Evolutionary conservation across 2,797 vertebrate species (phyloP).

Genomic region (Corythornis leucogaster): DNA sequence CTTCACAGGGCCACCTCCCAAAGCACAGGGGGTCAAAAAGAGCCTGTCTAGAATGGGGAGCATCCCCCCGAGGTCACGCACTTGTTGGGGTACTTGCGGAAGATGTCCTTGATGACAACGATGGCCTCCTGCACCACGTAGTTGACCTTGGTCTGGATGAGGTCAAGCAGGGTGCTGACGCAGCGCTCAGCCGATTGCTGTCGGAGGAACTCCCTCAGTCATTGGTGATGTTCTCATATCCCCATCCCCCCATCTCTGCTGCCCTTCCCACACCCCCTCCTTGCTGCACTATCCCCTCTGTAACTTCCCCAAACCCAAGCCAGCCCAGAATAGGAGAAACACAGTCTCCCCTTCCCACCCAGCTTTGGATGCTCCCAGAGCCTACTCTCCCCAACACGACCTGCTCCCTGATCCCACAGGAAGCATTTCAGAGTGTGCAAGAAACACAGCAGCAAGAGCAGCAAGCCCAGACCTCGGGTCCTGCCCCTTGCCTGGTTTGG

Average conservation of each 20-base stretch:
- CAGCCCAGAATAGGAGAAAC: fast-evolving
- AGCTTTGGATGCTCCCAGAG: background rate
- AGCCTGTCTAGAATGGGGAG: fast-evolving
- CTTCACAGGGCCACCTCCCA: fast-evolving
- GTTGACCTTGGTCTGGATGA: conserved; percentile 98
- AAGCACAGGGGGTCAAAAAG: background rate
- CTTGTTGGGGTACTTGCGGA: conserved; percentile 99
- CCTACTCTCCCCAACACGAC: fast-evolving
- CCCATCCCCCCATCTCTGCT: background rate
- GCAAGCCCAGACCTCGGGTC: background rate
- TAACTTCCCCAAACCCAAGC: background rate
- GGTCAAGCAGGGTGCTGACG: conserved; percentile 93
- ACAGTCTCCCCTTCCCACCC: background rate
- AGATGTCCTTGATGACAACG: conserved; percentile 98
- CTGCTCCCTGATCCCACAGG: background rate
- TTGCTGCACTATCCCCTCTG: fast-evolving
- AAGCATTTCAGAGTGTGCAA: background rate
- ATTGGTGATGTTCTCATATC: fast-evolving
- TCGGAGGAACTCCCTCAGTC: background rate
- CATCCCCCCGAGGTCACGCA: conserved; percentile 66
- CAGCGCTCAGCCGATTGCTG: conserved; percentile 98
- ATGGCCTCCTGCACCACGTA: conserved; percentile 98
- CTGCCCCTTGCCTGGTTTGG: too few relatives aligned
- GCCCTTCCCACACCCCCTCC: background rate
- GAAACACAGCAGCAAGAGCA: background rate